Base-by-base conservation (phyloP, 2,888 invertebrate species). In the Drosophila engyochracea region DNA sequence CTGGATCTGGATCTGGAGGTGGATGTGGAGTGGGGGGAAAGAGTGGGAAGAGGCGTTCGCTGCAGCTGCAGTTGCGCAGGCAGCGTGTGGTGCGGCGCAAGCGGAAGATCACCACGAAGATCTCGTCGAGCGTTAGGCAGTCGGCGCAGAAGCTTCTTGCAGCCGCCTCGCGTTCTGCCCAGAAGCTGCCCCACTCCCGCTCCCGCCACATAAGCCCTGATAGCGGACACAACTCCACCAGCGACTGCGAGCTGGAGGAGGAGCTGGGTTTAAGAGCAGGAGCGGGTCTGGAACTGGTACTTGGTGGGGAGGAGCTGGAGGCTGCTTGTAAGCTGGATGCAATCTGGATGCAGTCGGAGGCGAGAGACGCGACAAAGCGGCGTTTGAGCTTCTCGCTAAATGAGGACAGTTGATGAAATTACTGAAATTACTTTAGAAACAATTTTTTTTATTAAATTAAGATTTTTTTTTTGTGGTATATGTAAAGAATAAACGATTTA, bases 181-280 rank as follows among this genome's bases (percentile, higher is more conserved):
- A 71, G 59, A 81, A 71, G 70, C 39, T 55, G 49, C 76, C 75
- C 12, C 49, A 49, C 30, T 49, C 69, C 41, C 72, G 28, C 2
- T 16, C 41, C 33, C 63, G 33, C 22, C 81, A 64, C 91, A 93
- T 91, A 12, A 92, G 93, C 64, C 93, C 93, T 22, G 93, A 93
- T 70, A 93, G 93, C 60, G 93, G 93, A 0, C 92, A 92, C 67
- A 93, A 93, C 78, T 93, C 93, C 1, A 90, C 91, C 14, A 93
- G 92, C 66, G 85, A 88, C 54, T 84, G 72, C n/a, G 85, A 85
- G 30, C 55, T 83, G 60, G 71, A 82, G n/a, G 72, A 68, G 54
- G 83, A 78, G 39, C 31, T 55, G 39, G 70, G 14, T 0, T 7
- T 30, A 30, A 30, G 30, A n/a, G 14, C 33, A 28, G 62, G 9